Evolutionary conservation across 2,888 invertebrate species (phyloP), one percentile per base, ranked within the genome.

Genomic region (Tinea trinotella): DNA sequence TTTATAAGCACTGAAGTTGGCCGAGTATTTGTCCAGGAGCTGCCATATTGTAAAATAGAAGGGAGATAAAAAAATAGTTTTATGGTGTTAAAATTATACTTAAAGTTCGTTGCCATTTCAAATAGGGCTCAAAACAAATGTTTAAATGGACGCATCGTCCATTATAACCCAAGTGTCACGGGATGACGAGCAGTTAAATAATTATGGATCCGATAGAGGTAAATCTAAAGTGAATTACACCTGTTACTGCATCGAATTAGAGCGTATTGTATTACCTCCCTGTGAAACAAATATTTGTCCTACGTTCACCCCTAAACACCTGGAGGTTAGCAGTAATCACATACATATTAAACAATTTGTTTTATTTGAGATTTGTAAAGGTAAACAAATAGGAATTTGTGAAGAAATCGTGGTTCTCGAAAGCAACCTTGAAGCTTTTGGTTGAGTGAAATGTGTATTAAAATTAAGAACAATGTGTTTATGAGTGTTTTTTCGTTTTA

Each of bases 111-210:
- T 83, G 78, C 86, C 83, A 76, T 82, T 85, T 79, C 67, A 77
- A 72, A 72, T 76, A 80, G 69, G 83, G 76, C 79, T 71, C 75
- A 75, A 79, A 86, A 77, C 82, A 85, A 85, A 87, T 87, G 86
- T 85, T 83, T 87, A 87, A 87, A 96, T 96, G 97, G 97, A 97
- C 95, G 95, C 95, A 92, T 94, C 96, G 94, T 97, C 96, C 93
- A 96, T 97, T 90, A 97, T 97, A 88, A 96, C 96, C 88, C 96
- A 96, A 92, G 97, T 96, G 91, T 94, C 94, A 90, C 93, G 96
- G 90, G 96, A 97, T 92, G 96, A 96, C 91, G 96, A 96, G 88
- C 93, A 94, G 90, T 90, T 95, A 88, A 95, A 93, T 90, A 94
- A 92, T 89, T 93, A 92, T 90, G 90, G 92, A 87, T 90, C 92